Evolutionary conservation across 2,113 vertebrate species (phyloP), one percentile per base, ranked within the genome.

Genomic region (Indicator maculatus): DNA sequence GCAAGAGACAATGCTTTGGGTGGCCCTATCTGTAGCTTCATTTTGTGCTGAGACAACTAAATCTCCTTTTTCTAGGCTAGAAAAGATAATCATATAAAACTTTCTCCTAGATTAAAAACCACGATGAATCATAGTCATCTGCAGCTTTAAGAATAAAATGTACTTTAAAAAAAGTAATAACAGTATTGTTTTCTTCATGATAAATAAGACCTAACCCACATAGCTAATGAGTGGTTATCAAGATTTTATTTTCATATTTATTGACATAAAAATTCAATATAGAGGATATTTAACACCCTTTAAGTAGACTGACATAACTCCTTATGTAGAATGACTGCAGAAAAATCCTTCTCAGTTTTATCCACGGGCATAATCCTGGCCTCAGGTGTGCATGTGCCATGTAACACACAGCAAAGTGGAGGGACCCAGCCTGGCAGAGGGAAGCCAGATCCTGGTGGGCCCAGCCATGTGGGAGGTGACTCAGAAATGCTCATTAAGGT

Each of bases 1-100:
- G 64, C 55, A 88, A 50, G 45, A 77, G 23, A 5, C 60, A 50
- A 9, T 15, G 4, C 71, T 85, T 65, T 89, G 55, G 52, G 72
- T 87, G 33, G 38, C 53, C 16, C 76, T 75, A 28, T 24, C 19
- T 60, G 14, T 31, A 61, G 55, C 21, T 89, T 74, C 11, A 41
- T 66, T 87, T 90, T 67, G 2, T 53, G 18, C 23, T 27, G 2
- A 79, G 20, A 65, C 30, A 93, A 58, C 3, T 4, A 1, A 77
- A 26, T 14, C 52, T 72, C 38, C 56, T 73, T 85, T 72, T 83
- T 59, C 70, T 47, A 89, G 44, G 20, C n/a, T 83, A 53, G 91
- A 83, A 84, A 79, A 93, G 59, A 85, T 44, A 92, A 96, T 86
- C 78, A 86, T 86, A 71, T 70, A 63, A 67, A 90, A 66, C 12